Percentiles rank a stretch among this genome's conserved stretches.
Conservation (phyloP, 1,140 invertebrate species). For the Marisa cornuarietis region DNA sequence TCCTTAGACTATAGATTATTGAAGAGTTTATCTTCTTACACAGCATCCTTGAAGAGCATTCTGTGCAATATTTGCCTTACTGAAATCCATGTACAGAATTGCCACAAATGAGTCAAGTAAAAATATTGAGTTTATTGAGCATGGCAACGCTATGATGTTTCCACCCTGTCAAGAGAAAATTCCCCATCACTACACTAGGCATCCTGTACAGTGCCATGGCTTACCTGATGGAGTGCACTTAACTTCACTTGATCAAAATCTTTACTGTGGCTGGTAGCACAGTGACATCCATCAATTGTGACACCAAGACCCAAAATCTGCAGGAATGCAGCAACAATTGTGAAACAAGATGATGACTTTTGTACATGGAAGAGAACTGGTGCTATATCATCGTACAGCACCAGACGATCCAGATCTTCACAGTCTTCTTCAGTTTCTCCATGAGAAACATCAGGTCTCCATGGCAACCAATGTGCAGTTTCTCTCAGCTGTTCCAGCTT, state of each 20-base stretch:
- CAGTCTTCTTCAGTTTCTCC: conserved; percentile 64
- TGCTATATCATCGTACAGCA: conserved; percentile 66
- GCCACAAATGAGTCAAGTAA: too few relatives aligned
- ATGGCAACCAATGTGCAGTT: conserved; percentile 66
- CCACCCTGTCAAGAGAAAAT: background rate
- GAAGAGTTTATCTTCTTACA: too few relatives aligned
- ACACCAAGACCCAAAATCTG: conserved; percentile 58
- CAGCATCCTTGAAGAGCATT: too few relatives aligned
- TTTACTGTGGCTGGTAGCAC: background rate
- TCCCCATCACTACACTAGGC: background rate
- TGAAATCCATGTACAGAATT: too few relatives aligned
- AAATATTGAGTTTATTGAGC: too few relatives aligned
- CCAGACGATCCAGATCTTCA: conserved; percentile 67
- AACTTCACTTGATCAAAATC: conserved; percentile 14
- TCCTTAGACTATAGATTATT: too few relatives aligned
- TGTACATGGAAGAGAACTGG: conserved; percentile 58
- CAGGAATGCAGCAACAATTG: conserved; percentile 60
- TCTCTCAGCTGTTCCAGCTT: conserved; percentile 65
- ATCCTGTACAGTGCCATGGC: background rate
- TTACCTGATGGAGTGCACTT: conserved; percentile 5
- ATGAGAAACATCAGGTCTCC: conserved; percentile 56
- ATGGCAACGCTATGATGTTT: too few relatives aligned
- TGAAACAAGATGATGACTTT: conserved; percentile 49
- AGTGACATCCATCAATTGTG: background rate
- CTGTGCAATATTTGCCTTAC: too few relatives aligned